Evolutionary conservation across 2,888 invertebrate species (phyloP).

Genomic region (Meganola albula): DNA sequence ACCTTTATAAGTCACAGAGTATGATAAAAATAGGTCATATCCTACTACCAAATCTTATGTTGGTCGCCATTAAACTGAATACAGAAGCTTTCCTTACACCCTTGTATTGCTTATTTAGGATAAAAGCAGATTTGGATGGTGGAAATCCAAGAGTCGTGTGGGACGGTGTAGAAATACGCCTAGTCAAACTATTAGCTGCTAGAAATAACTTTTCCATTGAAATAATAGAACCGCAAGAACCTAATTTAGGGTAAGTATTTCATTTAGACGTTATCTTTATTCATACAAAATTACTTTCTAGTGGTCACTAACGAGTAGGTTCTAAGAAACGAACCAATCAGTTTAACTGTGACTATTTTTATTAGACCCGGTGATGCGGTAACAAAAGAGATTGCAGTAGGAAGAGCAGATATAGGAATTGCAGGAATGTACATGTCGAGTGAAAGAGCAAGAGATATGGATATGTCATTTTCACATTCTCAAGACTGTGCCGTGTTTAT

Average conservation of each 20-base stretch:
- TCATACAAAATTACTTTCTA: not conserved
- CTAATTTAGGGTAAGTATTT: slow-evolving; percentile 46
- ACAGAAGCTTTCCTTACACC: too few species aligned
- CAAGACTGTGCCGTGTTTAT: slow-evolving; percentile 88
- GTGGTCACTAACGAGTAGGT: not conserved
- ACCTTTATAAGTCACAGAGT: too few species aligned
- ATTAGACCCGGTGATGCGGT: slow-evolving; percentile 80
- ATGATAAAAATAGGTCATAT: too few species aligned
- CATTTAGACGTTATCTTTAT: too few species aligned
- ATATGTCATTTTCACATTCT: slow-evolving; percentile 81
- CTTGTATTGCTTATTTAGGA: slow-evolving; percentile 45
- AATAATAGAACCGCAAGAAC: slow-evolving; percentile 78
- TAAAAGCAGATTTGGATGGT: slow-evolving; percentile 62
- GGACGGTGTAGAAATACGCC: slow-evolving; percentile 87
- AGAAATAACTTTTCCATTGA: slow-evolving; percentile 85
- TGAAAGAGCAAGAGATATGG: slow-evolving; percentile 71
- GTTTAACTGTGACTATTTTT: not conserved
- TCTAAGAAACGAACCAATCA: not conserved
- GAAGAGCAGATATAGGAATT: slow-evolving; percentile 81
- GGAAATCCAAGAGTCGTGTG: slow-evolving; percentile 68
- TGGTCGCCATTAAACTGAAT: too few species aligned
- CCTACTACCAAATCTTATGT: too few species aligned
- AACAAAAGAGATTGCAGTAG: slow-evolving; percentile 68
- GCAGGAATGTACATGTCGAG: slow-evolving; percentile 84
- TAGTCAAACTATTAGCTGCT: slow-evolving; percentile 79